Evolutionary conservation across 2,113 vertebrate species (phyloP).

Genomic region (Takifugu bimaculatus): DNA sequence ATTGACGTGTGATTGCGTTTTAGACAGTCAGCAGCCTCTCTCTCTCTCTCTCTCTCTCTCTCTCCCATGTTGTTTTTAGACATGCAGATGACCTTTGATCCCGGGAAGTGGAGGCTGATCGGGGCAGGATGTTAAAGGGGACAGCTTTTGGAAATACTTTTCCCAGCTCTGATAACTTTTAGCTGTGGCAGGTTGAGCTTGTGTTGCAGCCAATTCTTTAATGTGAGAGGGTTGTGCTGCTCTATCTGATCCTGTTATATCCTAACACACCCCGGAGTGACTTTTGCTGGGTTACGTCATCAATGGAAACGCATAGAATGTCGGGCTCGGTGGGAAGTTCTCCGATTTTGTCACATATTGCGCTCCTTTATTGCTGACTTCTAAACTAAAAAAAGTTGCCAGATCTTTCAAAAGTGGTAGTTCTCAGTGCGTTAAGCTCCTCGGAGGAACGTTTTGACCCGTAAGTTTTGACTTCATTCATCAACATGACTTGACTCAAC

Average conservation of each 20-base stretch:
- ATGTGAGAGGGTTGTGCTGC: too few relatives aligned
- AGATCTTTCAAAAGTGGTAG: too few relatives aligned
- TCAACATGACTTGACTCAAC: neutral
- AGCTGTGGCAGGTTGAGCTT: slow-evolving; percentile 6
- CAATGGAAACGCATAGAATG: too few relatives aligned
- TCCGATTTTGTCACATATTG: too few relatives aligned
- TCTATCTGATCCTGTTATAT: too few relatives aligned
- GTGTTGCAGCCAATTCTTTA: neutral
- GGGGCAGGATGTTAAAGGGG: slow-evolving; percentile 46
- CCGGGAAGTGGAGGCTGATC: slow-evolving; percentile 45
- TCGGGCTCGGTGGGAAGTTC: too few relatives aligned
- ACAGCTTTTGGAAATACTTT: slow-evolving; percentile 36
- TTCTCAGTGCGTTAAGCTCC: neutral
- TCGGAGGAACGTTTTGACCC: neutral
- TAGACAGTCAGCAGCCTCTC: slow-evolving; percentile 12
- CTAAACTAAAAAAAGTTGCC: too few relatives aligned
- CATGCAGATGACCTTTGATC: slow-evolving; percentile 45
- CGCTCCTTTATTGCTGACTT: too few relatives aligned
- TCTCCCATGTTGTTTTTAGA: slow-evolving; percentile 33
- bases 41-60: slow-evolving; percentile 15
- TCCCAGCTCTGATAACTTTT: slow-evolving; percentile 11
- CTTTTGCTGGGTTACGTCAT: too few relatives aligned
- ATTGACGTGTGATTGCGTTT: slow-evolving; percentile 30
- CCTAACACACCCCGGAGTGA: too few relatives aligned
- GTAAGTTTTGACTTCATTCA: neutral